Conservation (phyloP, 2,888 invertebrate species). For the Eurois occulta region DNA sequence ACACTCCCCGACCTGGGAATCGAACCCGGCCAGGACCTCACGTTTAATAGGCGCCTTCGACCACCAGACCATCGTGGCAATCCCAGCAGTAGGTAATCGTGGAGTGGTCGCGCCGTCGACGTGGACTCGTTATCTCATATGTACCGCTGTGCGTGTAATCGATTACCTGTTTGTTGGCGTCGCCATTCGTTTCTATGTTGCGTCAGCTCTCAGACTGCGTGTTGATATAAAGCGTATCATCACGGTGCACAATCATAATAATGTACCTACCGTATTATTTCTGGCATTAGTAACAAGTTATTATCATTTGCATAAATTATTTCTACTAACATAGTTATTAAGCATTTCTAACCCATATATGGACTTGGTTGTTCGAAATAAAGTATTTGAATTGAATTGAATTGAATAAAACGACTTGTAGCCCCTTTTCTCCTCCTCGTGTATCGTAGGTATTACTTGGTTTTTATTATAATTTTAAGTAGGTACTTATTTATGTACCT, state of each 20-base stretch:
- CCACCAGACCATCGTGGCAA: too few species aligned
- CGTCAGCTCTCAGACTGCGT: conserved; percentile 2
- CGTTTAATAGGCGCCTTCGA: neutral
- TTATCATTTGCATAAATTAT: neutral
- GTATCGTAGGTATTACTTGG: too few species aligned
- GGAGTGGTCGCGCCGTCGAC: neutral
- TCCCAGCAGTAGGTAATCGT: too few species aligned
- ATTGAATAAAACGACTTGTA: too few species aligned
- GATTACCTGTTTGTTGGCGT: conserved; percentile 3
- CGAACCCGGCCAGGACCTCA: neutral
- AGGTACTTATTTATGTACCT: too few species aligned
- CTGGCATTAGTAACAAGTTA: neutral
- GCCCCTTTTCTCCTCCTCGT: too few species aligned
- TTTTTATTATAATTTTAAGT: too few species aligned
- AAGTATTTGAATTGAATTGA: too few species aligned
- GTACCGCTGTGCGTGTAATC: neutral
- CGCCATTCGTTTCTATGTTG: conserved; percentile 11
- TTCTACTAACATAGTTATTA: too few species aligned
- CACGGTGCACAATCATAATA: neutral
- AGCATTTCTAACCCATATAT: too few species aligned
- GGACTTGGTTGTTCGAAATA: too few species aligned
- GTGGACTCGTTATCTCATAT: neutral
- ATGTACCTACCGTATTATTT: neutral
- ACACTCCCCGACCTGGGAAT: neutral
- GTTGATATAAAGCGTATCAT: neutral